phyloP scores from a whole-genome alignment of 2,888 invertebrate species.

The Tenodera sinensis region DNA sequence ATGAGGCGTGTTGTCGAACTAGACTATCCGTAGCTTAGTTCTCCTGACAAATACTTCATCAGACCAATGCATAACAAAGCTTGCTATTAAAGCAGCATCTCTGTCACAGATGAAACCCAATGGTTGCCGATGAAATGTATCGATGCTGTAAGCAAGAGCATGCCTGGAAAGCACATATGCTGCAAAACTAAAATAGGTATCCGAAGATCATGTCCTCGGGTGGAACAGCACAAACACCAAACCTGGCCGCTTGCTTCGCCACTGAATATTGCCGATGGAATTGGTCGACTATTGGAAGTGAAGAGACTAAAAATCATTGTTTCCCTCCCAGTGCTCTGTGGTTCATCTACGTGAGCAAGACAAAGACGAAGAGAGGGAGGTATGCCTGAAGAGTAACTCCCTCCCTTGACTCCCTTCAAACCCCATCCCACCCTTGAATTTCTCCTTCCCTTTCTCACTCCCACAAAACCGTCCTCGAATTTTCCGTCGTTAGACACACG shows the following conservation, averaged over 20 bases:
- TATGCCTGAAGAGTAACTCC: background rate
- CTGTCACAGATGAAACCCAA: too few relatives aligned
- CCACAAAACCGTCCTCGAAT: constrained; percentile 20
- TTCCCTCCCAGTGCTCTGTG: constrained; percentile 7
- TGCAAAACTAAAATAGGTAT: background rate
- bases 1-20: too few relatives aligned
- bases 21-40: too few relatives aligned
- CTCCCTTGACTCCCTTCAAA: background rate
- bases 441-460: background rate
- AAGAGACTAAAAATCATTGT: constrained; percentile 22
- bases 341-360: constrained; percentile 11
- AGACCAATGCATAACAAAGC: too few relatives aligned
- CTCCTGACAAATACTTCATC: too few relatives aligned
- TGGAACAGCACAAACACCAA: background rate
- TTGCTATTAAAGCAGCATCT: too few relatives aligned
- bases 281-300: constrained; percentile 17
- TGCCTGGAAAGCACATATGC: background rate
- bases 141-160: background rate
- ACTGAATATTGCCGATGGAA: constrained; percentile 17
- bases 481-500: constrained; percentile 22
- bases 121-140: background rate
- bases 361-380: background rate
- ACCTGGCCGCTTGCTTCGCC: background rate
- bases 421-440: background rate
- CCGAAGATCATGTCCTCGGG: background rate